Percentiles rank a stretch among this genome's conserved stretches.
Conservation (phyloP, 1,140 invertebrate species). For the Drosophila tsacasi region DNA sequence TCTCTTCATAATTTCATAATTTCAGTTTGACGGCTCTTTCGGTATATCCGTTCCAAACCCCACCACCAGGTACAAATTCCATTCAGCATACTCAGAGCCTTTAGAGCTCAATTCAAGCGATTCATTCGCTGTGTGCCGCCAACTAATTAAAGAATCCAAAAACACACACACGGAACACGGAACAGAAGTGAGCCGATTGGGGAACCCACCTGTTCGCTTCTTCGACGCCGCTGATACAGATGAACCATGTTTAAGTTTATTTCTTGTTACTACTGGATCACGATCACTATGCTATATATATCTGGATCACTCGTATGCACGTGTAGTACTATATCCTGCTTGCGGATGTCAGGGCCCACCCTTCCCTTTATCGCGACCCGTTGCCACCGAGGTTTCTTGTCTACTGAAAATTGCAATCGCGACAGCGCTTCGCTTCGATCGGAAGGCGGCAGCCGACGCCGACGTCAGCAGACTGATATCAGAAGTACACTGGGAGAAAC, state of each 20-base stretch:
- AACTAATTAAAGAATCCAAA: slow-evolving; percentile 56
- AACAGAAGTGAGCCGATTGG: slow-evolving; percentile 14
- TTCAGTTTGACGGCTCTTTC: neutral
- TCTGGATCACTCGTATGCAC: neutral
- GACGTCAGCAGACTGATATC: slow-evolving; percentile 29
- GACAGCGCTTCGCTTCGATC: slow-evolving; percentile 31
- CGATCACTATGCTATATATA: neutral
- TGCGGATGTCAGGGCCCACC: neutral
- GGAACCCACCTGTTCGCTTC: slow-evolving; percentile 72
- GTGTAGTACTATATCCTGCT: slow-evolving; percentile 1
- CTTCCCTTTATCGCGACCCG: slow-evolving; percentile 60
- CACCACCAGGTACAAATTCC: slow-evolving; percentile 17
- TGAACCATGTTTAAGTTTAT: slow-evolving; percentile 59
- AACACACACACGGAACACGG: slow-evolving; percentile 7
- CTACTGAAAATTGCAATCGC: slow-evolving; percentile 58
- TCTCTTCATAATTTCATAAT: neutral
- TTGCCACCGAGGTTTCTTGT: slow-evolving; percentile 60
- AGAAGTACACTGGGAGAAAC: slow-evolving; percentile 8
- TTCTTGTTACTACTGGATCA: neutral
- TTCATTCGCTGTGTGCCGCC: slow-evolving; percentile 7
- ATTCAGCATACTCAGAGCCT: slow-evolving; percentile 4
- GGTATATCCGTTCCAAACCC: neutral
- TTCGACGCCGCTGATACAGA: slow-evolving; percentile 69
- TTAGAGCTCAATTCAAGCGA: slow-evolving; percentile 20
- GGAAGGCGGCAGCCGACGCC: slow-evolving; percentile 27